phyloP scores from a whole-genome alignment of 2,888 invertebrate genomes.

The Aleiodes testaceus region DNA sequence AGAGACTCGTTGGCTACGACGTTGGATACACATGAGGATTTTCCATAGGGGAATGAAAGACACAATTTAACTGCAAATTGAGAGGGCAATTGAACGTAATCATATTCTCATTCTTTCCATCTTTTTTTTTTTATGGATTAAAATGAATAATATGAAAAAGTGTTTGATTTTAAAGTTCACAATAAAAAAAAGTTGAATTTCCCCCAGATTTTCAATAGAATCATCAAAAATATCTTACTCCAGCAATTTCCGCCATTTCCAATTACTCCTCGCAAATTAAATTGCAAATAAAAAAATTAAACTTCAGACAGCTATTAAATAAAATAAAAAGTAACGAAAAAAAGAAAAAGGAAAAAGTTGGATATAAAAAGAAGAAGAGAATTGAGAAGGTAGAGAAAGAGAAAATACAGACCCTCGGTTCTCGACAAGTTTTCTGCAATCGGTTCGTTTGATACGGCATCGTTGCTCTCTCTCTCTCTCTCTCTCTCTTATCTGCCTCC shows the following conservation, averaged over 20 bases:
- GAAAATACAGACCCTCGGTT: slow-evolving; percentile 19
- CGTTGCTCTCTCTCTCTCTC: slow-evolving; percentile 43
- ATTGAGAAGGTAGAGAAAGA: slow-evolving; percentile 3
- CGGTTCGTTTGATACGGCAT: slow-evolving; percentile 62
- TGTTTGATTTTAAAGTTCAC: not conserved
- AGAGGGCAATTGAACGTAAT: not conserved
- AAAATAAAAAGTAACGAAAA: not conserved
- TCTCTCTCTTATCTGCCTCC: slow-evolving; percentile 29
- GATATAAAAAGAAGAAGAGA: no score
- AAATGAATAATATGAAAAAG: not conserved
- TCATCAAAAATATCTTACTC: no score
- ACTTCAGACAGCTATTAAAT: no score
- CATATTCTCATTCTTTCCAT: not conserved
- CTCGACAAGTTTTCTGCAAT: slow-evolving; percentile 59
- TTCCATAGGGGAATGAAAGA: slow-evolving; percentile 14
- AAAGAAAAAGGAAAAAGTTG: not conserved
- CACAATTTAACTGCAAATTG: not conserved
- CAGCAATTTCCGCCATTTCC: no score
- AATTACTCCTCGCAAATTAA: no score
- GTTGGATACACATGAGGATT: slow-evolving; percentile 16
- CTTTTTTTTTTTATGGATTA: not conserved
- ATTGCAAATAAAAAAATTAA: no score
- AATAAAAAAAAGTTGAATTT: not conserved
- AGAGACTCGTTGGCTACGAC: slow-evolving; percentile 22
- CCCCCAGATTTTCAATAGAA: no score